Conservation (phyloP, 1,140 invertebrate species). For the Saxidomus purpurata region DNA sequence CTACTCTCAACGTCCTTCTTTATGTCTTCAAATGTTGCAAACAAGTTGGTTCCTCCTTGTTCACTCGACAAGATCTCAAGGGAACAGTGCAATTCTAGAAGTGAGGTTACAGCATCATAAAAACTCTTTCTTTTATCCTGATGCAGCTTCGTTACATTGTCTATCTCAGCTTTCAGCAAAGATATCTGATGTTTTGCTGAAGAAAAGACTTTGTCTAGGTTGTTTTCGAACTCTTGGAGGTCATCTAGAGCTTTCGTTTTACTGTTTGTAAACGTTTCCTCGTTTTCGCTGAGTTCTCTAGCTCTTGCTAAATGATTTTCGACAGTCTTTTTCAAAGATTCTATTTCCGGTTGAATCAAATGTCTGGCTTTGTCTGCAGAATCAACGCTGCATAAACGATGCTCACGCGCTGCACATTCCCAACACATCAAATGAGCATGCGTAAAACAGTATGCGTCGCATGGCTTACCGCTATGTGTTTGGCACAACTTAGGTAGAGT, state of each 20-base stretch:
- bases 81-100: slow-evolving; percentile 34
- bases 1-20: not conserved
- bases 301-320: slow-evolving; percentile 40
- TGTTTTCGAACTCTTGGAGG: slow-evolving; percentile 33
- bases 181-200: slow-evolving; percentile 44
- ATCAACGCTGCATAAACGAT: slow-evolving; percentile 46
- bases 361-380: slow-evolving; percentile 54
- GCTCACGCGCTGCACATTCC: slow-evolving; percentile 64
- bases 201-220: not conserved
- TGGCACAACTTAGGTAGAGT: slow-evolving; percentile 24
- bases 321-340: slow-evolving; percentile 15
- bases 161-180: slow-evolving; percentile 17
- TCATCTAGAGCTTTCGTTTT: slow-evolving; percentile 17
- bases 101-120: slow-evolving; percentile 40
- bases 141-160: slow-evolving; percentile 9
- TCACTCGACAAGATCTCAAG: slow-evolving; percentile 14
- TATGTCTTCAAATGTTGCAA: not conserved
- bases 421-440: slow-evolving; percentile 59
- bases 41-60: not conserved
- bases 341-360: slow-evolving; percentile 38
- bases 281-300: slow-evolving; percentile 1
- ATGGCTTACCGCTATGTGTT: slow-evolving; percentile 45
- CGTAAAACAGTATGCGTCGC: slow-evolving; percentile 58
- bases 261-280: slow-evolving; percentile 33
- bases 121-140: slow-evolving; percentile 45